Evolutionary conservation across 2,113 vertebrate genomes (phyloP).

Genomic region (Oreochromis tanganicae): DNA sequence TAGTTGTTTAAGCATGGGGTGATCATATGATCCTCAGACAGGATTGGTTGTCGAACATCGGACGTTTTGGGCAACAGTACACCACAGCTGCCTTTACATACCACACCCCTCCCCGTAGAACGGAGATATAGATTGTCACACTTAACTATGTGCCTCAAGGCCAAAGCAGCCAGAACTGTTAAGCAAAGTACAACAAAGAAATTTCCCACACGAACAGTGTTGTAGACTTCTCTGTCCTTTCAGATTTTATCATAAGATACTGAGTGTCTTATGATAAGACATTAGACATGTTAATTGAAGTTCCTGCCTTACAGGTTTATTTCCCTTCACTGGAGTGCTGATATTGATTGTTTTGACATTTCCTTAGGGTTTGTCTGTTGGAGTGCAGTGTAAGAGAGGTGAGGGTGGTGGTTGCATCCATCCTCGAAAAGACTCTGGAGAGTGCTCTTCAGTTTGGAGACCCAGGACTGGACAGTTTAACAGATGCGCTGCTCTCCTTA

Average conservation of each 20-base stretch:
- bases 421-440: slow-evolving; percentile 96
- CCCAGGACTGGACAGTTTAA: slow-evolving; percentile 81
- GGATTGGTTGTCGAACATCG: slow-evolving; percentile 50
- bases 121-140: background rate
- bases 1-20: background rate
- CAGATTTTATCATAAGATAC: background rate
- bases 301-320: background rate
- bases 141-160: background rate
- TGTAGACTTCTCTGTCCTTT: background rate
- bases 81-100: background rate
- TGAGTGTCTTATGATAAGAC: background rate
- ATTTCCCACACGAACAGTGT: background rate
- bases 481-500: slow-evolving; percentile 86
- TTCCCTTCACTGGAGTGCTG: background rate
- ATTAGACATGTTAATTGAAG: background rate
- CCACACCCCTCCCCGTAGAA: background rate
- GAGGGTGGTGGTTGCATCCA: slow-evolving; percentile 87
- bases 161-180: background rate
- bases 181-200: background rate
- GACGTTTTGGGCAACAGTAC: slow-evolving; percentile 7
- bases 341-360: background rate
- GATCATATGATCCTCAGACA: slow-evolving; percentile 7
- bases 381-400: slow-evolving; percentile 95
- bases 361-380: slow-evolving; percentile 85
- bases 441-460: slow-evolving; percentile 91